Conservation (phyloP, 2,113 vertebrate genomes). For the Hemicordylus capensis region DNA sequence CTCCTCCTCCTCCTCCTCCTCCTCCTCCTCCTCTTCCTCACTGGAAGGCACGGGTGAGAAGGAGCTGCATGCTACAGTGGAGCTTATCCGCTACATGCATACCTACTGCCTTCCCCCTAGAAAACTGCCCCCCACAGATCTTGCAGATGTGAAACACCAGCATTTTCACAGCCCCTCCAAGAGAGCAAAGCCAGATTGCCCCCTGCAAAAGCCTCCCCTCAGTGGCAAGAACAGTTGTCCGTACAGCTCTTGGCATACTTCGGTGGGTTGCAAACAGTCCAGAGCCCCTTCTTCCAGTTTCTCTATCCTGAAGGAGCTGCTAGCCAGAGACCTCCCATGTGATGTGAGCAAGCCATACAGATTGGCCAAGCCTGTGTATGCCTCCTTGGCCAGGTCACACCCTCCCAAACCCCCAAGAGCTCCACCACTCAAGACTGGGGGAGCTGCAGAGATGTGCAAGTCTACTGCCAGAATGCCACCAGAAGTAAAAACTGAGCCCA, state of each 20-base stretch:
- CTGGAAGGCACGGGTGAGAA: conserved; percentile 62
- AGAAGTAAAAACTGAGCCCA: conserved; percentile 40
- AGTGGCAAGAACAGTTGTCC: conserved; percentile 44
- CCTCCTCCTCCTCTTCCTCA: not conserved
- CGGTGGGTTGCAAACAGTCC: conserved; percentile 42
- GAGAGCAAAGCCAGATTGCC: conserved; percentile 65
- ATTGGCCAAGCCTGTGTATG: conserved; percentile 89
- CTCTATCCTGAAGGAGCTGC: conserved; percentile 91
- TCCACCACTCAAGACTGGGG: not conserved
- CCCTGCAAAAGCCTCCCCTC: conserved; percentile 1
- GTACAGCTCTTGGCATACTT: conserved; percentile 38
- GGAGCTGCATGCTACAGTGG: conserved; percentile 86
- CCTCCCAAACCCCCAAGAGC: conserved; percentile 15
- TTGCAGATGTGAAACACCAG: conserved; percentile 68
- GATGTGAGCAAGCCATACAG: conserved; percentile 97
- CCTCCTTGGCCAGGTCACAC: conserved; percentile 58
- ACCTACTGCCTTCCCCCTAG: conserved; percentile 93
- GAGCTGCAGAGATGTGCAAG: not conserved
- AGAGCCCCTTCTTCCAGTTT: conserved; percentile 61
- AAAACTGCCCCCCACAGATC: conserved; percentile 81
- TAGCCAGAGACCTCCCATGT: conserved; percentile 86
- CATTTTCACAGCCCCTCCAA: conserved; percentile 69
- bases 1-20: no score
- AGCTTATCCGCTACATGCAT: conserved; percentile 98
- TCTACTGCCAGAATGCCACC: conserved; percentile 30